Evolutionary conservation across 2,113 vertebrate genomes (phyloP), one percentile per base, ranked within the genome.

Genomic region (Gambusia holbrooki): DNA sequence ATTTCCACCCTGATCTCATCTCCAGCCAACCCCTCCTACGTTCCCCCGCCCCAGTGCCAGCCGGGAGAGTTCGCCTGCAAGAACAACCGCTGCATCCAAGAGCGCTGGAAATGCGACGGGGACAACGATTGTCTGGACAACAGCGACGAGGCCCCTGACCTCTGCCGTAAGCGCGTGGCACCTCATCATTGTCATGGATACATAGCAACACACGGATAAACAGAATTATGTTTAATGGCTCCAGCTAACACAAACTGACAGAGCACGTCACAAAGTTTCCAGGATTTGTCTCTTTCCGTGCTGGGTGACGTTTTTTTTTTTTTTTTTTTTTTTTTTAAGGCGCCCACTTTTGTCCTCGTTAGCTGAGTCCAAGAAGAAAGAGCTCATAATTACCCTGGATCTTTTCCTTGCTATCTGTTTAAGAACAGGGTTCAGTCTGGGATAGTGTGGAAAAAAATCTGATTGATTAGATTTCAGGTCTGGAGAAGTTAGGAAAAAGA

Each of bases 71-170:
- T 99, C 0, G 97, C 97, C 89, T 99, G 98, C 71, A 96, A 97
- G 94, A 99, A 99, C 92, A 98, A 95, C 92, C 98, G 97, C 90
- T 99, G 98, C 85, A 97, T 99, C 93, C 98, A 99, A 90, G 97
- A 98, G 77, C 96, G 98, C 77, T 99, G 98, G 98, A 99, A 97
- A 73, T 99, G 98, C 0, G 98, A 99, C 0, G 98, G 98, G 0
- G 98, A 99, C 93, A 99, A 99, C 0, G 97, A 99, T 90, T 99
- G 98, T 86, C 92, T 99, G 91, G 98, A 99, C 95, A 99, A 97
- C 95, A 99, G 98, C 0, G 98, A 99, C 0, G 98, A 99, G 60
- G 96, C 96, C n/a, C 95, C 96, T 0, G 96, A 97, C 68, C 96
- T 99, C 78, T 99, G 98, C 91, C 95, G 98, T 99, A 90, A 92